Base-by-base conservation (phyloP, 2,113 vertebrate species). In the Cyanoramphus novaezelandiae region DNA sequence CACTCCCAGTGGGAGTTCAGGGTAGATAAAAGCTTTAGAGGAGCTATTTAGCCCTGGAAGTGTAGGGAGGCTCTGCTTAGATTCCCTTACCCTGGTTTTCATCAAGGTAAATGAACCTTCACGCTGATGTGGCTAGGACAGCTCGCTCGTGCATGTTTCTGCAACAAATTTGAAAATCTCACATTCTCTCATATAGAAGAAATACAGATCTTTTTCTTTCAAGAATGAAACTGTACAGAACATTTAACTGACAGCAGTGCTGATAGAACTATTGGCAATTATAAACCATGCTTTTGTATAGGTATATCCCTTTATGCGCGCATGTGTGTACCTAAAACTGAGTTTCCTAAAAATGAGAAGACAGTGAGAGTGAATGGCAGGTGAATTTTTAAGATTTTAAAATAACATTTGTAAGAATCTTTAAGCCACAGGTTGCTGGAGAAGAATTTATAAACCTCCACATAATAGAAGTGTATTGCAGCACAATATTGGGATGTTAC, bases 1-100 rank as follows among this genome's bases (percentile, higher is more conserved):
- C 91, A 11, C 69, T 97, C 77, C 91, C 86, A 13, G 21, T 50
- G 94, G 83, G 94, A 97, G 89, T 89, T 95, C 91, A 87, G 60
- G 37, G 74, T 71, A 93, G 95, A 95, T 95, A 97, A 97, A 96
- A 95, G 93, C 94, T 95, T 93, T 60, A 75, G 83, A 91, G 83
- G 47, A 92, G 55, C 64, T 92, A 4, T 92, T 94, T 86, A 93
- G 83, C 57, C 70, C 65, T 93, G 70, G 47, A 76, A 95, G 57
- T 43, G 24, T 44, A 49, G 46, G 46, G 69, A 91, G 50, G 69
- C 29, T 96, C 60, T 89, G 86, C 91, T 81, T 67, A 89, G 68
- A 78, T 89, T 95, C 79, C 43, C 65, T 75, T 92, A 18, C 71
- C 55, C 94, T 95, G 94, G 74, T 84, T 97, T 96, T 95, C 49